Percentiles rank a stretch among this genome's conserved stretches.
Conservation (phyloP, 2,797 vertebrate genomes). For the Anguilla pacifica region DNA sequence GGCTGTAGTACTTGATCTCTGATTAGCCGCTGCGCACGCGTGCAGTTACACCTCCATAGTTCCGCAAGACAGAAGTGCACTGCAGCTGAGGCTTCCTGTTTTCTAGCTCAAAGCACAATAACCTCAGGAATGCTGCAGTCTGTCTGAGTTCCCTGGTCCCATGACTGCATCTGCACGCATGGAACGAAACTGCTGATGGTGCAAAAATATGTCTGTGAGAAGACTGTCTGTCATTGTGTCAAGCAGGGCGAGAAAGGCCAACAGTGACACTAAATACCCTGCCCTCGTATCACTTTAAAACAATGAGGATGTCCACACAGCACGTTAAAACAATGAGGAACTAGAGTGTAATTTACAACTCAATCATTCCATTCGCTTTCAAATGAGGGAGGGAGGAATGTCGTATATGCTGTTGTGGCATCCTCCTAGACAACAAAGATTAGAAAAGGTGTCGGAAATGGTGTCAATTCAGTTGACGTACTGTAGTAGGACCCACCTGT, state of each 20-base stretch:
- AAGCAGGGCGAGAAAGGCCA: background rate
- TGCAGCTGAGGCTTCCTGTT: background rate
- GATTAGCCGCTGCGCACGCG: background rate
- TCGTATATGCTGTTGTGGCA: background rate
- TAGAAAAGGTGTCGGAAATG: background rate
- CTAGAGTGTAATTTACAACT: background rate
- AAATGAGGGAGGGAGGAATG: background rate
- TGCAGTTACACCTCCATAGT: background rate
- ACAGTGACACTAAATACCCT: background rate
- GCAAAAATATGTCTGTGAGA: conserved; percentile 21
- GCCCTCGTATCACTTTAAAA: background rate
- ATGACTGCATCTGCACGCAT: background rate
- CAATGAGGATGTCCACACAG: background rate
- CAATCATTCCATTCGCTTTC: background rate
- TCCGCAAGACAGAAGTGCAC: background rate
- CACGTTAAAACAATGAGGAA: background rate
- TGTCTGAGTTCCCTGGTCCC: conserved; percentile 11
- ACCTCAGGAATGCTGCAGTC: conserved; percentile 41
- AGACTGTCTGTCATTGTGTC: conserved; percentile 10
- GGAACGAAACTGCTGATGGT: background rate
- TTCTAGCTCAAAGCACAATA: conserved; percentile 25
- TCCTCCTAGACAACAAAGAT: background rate
- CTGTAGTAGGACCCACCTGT: background rate
- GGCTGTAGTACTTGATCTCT: background rate
- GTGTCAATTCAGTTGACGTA: background rate